Base-by-base conservation (phyloP, 35 echinoderm and acorn worm genomes). In the Ophioderma brevispina region DNA sequence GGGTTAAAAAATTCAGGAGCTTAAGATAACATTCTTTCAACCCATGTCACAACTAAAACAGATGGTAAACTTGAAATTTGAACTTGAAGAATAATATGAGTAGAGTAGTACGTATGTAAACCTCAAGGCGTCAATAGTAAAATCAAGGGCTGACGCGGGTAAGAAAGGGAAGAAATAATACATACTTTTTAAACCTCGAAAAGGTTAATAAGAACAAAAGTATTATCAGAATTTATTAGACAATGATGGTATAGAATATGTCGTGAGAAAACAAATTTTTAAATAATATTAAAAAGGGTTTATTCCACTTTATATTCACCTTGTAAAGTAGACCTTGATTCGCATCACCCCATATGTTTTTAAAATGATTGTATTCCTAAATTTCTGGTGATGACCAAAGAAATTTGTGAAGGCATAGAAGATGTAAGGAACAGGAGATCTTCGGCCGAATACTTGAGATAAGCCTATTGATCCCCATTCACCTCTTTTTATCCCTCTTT, bases 111-210 rank as follows among this genome's bases (percentile, higher is more conserved):
- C n/a, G n/a, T n/a, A n/a, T n/a, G n/a, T n/a, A n/a, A n/a, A n/a
- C n/a, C 76, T 25, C 11, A 37, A 33, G n/a, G 34, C 17, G 17
- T 80, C 3, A n/a, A 11, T 34, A 34, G 32, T 80, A 10, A 80
- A 13, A 80, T 80, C 78, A 21, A 80, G 78, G 31, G 78, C 34
- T 33, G 38, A 80, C 34, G 17, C 33, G 17, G 78, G 78, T 13
- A 33, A 39, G 36, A 80, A 80, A n/a, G n/a, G n/a, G n/a, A n/a
- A n/a, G n/a, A 25, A 80, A 80, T 15, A 80, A 80, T 31, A 80
- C 33, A 13, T 80, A 37, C 36, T 80, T 80, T 36, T 33, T 80
- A 17, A 80, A 80, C n/a, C 34, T 80, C 17, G 78, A 80, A 25
- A 80, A 80, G 23, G 15, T 25, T 33, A 10, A 39, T 80, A 80